Percentiles rank a stretch among this genome's conserved stretches.
Evolutionary conservation across 2,113 vertebrate genomes (phyloP).

Genomic region (Pachycephala philippinensis): DNA sequence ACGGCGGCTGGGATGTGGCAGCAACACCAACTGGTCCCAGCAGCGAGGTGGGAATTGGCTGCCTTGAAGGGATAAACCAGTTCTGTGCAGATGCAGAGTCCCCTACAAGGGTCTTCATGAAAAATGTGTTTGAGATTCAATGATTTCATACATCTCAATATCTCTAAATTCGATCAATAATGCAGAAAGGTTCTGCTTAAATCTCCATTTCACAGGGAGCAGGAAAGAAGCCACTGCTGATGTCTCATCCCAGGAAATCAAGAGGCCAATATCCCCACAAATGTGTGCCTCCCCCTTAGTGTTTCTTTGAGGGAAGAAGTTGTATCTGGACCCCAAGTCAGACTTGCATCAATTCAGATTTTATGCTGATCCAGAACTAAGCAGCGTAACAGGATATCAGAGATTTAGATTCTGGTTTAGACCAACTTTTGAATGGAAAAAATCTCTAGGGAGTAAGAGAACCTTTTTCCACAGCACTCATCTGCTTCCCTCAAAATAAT

Average conservation of each 20-base stretch:
- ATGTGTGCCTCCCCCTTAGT: neutral
- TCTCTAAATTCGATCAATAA: neutral
- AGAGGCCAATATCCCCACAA: neutral
- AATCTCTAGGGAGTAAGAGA: neutral
- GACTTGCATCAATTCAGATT: neutral
- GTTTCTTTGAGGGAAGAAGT: neutral
- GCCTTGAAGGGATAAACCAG: neutral
- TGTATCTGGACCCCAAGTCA: neutral
- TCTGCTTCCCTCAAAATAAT: neutral
- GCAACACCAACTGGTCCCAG: neutral
- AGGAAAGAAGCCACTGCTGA: neutral
- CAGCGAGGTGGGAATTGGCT: neutral
- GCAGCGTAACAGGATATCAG: neutral
- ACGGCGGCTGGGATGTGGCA: neutral
- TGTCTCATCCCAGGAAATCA: neutral
- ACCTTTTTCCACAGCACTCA: neutral
- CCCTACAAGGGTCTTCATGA: neutral
- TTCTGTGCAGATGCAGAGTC: neutral
- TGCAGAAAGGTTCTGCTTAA: neutral
- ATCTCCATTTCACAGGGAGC: neutral
- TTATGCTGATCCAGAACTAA: neutral
- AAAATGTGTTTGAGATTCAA: neutral
- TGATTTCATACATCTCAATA: neutral
- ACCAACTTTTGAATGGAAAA: neutral
- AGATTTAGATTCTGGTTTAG: neutral